These are phyloP conservation scores for Argyrosomus japonicus DNA, from an alignment of 2,113 vertebrate genomes.

Conservation along the genomic window DNA sequence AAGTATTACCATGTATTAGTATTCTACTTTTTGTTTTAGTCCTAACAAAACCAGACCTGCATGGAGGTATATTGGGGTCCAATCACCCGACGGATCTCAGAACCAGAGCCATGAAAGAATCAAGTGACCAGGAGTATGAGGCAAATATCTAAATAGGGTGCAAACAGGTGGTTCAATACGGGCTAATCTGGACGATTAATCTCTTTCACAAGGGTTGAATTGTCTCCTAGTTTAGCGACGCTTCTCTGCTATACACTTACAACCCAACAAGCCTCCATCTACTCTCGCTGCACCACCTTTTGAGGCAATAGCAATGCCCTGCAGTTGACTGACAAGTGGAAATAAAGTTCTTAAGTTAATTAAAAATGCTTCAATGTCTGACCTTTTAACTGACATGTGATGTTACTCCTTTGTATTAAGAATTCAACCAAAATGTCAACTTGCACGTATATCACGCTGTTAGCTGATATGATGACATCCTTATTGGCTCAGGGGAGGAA, in stretches of 20 bases:
- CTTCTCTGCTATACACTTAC: neutral
- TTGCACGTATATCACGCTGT: too few relatives aligned
- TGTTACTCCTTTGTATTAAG: neutral
- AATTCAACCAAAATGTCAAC: neutral
- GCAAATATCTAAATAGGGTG: neutral
- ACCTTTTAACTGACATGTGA: neutral
- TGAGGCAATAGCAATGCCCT: neutral
- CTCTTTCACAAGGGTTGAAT: neutral
- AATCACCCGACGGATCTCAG: neutral
- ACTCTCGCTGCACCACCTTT: neutral
- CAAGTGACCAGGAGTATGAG: neutral
- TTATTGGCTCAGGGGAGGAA: neutral
- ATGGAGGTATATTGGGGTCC: neutral
- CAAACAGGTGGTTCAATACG: neutral
- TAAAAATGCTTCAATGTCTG: neutral
- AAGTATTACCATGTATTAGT: too few relatives aligned
- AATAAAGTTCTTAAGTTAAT: neutral
- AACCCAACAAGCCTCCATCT: neutral
- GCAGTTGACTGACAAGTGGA: neutral
- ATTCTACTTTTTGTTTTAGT: neutral
- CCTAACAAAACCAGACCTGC: too few relatives aligned
- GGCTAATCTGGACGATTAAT: neutral
- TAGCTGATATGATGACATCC: neutral
- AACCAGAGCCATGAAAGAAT: neutral
- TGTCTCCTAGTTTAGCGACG: neutral